phyloP scores from a whole-genome alignment of 2,113 vertebrate species.

The Sigmodon hispidus region DNA sequence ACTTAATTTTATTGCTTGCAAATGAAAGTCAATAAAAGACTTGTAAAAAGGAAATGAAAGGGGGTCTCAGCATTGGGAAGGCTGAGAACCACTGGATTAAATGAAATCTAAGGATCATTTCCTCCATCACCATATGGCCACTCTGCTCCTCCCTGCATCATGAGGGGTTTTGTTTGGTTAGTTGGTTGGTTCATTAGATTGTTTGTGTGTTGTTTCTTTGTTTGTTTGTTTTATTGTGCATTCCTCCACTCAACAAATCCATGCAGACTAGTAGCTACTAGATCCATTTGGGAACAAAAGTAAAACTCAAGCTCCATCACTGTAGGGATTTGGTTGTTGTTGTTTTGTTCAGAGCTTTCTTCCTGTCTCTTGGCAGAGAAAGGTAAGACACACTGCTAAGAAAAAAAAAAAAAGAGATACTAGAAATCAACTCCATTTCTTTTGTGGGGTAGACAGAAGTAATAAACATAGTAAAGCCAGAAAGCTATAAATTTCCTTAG shows the following conservation, averaged over 20 bases:
- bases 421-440: background rate
- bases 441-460: background rate
- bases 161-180: background rate
- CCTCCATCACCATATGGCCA: background rate
- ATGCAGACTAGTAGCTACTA: background rate
- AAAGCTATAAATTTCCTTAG: slow-evolving; percentile 17
- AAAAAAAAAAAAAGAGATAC: background rate
- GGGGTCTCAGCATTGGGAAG: no score
- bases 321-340: background rate
- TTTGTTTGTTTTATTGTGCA: background rate
- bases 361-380: background rate
- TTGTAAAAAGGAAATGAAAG: background rate
- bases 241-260: background rate
- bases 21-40: background rate
- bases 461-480: background rate
- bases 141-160: rapidly evolving
- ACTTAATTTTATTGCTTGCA: background rate
- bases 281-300: background rate
- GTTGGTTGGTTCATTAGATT: no score
- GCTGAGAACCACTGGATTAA: background rate
- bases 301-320: background rate
- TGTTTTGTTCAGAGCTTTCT: background rate
- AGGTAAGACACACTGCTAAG: background rate
- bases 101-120: background rate
- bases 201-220: background rate